Base-by-base conservation (phyloP, 2,888 invertebrate genomes). In the Calameuta idolon region DNA sequence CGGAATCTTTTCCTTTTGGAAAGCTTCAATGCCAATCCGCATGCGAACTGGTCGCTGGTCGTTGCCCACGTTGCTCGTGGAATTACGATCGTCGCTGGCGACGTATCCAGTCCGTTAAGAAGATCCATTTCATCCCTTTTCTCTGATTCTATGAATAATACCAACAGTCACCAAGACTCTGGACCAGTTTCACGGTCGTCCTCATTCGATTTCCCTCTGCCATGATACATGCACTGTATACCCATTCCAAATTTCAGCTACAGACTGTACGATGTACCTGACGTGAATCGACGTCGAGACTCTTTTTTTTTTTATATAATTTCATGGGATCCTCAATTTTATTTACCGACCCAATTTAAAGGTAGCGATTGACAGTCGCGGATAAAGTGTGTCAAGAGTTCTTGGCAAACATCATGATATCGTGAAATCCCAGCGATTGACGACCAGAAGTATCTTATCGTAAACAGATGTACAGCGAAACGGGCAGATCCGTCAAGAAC, bases 1-100 rank as follows among this genome's bases (percentile, higher is more conserved):
- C 83, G 81, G 82, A 84, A 85, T 87, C 85, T 87, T 86, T 87
- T 88, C 85, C 84, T 85, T 89, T 88, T 83, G 80, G 85, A 80
- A 77, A 78, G 78, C 83, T 81, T 84, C 84, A 82, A 85, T 85
- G 85, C 84, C 85, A 83, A 85, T 85, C 84, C 69, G 69, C 69
- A 31, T 31, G 71, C 71, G 71, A 31, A 55, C 55, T 55, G 15
- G 55, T 55, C 9, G 55, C 55, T 23, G 55, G 55, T 55, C 55
- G 55, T 55, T 55, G 55, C 9, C 55, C 55, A 55, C 23, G 55
- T 55, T 23, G 55, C 55, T 23, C 55, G 4, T 23, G 23, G 23
- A 55, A 55, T 55, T 55, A 55, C 55, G 55, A 55, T 15, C 23
- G 23, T 55, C 55, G 55, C 55, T 55, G 9, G 55, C 23, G 23